Evolutionary conservation across 2,888 invertebrate species (phyloP), one percentile per base, ranked within the genome.

Genomic region (Entomobrya multifasciata): DNA sequence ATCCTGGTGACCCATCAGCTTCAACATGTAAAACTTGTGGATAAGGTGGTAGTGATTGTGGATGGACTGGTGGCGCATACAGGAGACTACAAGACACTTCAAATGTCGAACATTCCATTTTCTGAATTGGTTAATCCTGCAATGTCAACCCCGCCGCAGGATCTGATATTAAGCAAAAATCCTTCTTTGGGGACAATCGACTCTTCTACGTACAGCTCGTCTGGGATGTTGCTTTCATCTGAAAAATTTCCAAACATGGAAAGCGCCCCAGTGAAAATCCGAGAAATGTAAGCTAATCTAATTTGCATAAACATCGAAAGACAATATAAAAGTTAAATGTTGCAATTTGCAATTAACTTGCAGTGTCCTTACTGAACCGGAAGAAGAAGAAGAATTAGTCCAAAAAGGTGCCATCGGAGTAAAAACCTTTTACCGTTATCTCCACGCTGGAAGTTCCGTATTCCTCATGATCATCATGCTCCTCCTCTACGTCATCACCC

Each of bases 61-160:
- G 81, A 90, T 17, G 90, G 90, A 10, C 47, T 17, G 27, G 27
- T 88, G 20, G 79, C 47, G 8, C 55, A 74, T 49, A 41, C 20
- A 4, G 89, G 89, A 4, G 77, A 78, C 20, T 86, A 95, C 92
- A 94, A 95, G 22, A 95, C 96, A 1, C 93, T 97, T 1, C 94
- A 95, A 90, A 95, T 94, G 2, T 95, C 95, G 5, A 96, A 96
- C 0, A 92, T 96, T 90, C 95, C 97, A 92, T 96, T 97, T 92
- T 96, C 96, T 0, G 94, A 95, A 91, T 92, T 97, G 87, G n/a
- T 86, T 0, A 65, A 83, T 15, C 22, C 83, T 4, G 60, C 30
- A 25, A 60, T 27, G 60, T 27, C 13, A 55, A 8, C 5, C 20
- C 52, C 20, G 17, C 6, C n/a, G n/a, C n/a, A 47, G n/a, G n/a